These are phyloP conservation scores for Chloroceryle inda DNA, from an alignment of 2,797 vertebrate species.

Conservation along the genomic window DNA sequence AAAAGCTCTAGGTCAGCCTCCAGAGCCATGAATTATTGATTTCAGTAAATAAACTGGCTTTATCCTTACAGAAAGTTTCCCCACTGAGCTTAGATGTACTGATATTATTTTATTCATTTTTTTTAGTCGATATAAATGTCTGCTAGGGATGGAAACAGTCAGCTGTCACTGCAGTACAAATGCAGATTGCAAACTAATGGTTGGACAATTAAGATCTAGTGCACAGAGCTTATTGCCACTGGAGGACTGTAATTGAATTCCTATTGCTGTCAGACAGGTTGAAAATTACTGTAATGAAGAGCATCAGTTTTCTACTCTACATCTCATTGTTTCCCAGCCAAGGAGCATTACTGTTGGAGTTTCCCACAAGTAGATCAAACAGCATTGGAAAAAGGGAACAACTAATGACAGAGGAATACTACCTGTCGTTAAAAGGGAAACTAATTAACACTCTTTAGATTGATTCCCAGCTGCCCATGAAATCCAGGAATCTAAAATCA, in stretches of 20 bases:
- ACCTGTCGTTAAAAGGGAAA: not conserved
- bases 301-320: slow-evolving; percentile 55
- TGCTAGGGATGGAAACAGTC: slow-evolving; percentile 33
- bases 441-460: not conserved
- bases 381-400: not conserved
- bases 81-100: not conserved
- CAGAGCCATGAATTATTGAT: not conserved
- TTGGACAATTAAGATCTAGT: slow-evolving; percentile 70
- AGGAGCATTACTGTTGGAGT: not conserved
- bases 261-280: slow-evolving; percentile 72
- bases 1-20: not conserved
- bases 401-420: not conserved
- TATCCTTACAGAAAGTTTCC: not conserved
- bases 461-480: not conserved
- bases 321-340: slow-evolving; percentile 50
- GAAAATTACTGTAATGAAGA: slow-evolving; percentile 66
- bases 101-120: not conserved
- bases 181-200: slow-evolving; percentile 70
- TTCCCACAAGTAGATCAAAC: not conserved
- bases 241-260: slow-evolving; percentile 74
- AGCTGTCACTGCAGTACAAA: slow-evolving; percentile 63
- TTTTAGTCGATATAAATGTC: not conserved
- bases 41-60: not conserved
- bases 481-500: not conserved
- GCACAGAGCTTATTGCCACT: slow-evolving; percentile 54